phyloP scores from a whole-genome alignment of 1,140 invertebrate genomes.

The Neodiprion fabricii region DNA sequence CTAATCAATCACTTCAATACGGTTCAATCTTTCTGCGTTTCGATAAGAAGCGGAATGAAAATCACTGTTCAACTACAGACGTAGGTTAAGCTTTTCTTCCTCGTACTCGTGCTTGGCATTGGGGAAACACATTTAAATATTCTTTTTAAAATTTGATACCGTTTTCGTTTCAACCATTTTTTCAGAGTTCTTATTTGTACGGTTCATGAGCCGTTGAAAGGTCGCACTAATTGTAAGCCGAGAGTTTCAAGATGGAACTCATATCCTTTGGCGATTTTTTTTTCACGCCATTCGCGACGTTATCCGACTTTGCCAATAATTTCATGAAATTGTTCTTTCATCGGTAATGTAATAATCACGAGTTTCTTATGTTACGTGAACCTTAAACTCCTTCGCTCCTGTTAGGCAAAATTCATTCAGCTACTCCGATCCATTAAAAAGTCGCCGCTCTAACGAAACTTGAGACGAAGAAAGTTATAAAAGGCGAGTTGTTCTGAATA shows the following conservation, averaged over 20 bases:
- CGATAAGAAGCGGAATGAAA: too few relatives aligned
- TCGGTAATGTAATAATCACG: too few relatives aligned
- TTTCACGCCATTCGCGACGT: too few relatives aligned
- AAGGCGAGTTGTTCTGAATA: not conserved
- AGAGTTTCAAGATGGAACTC: too few relatives aligned
- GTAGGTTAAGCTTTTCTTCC: not conserved
- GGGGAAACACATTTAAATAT: not conserved
- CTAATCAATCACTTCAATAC: too few relatives aligned
- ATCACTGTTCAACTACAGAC: too few relatives aligned
- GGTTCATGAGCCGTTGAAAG: too few relatives aligned
- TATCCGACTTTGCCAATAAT: too few relatives aligned
- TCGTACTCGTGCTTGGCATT: not conserved
- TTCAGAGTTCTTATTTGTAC: not conserved
- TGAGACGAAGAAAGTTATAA: not conserved
- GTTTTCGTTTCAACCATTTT: not conserved
- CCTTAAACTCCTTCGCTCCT: not conserved
- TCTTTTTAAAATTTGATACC: not conserved
- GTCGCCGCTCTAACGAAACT: not conserved
- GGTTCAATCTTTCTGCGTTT: too few relatives aligned
- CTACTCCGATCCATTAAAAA: not conserved
- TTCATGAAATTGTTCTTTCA: too few relatives aligned
- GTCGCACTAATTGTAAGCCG: too few relatives aligned
- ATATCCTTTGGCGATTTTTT: too few relatives aligned
- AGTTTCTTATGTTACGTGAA: not conserved
- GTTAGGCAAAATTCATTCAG: not conserved